A percentile compares a stretch with the other conserved stretches of the same genome.
These are phyloP conservation scores for Ia io DNA, from an alignment of 2,113 vertebrate species.

Conservation along the genomic window DNA sequence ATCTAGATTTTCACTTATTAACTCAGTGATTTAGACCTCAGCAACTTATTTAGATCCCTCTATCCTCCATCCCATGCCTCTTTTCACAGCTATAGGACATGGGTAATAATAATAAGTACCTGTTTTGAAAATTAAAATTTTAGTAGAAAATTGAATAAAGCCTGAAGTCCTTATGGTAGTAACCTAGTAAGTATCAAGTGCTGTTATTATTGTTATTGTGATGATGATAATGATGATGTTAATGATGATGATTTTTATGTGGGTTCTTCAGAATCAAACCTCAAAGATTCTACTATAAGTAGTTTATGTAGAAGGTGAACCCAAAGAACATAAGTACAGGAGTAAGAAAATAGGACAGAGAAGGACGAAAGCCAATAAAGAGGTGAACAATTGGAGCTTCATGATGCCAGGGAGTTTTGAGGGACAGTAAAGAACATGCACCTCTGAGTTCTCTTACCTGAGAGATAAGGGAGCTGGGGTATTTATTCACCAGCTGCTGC, in stretches of 20 bases:
- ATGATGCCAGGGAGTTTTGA: neutral
- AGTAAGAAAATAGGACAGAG: neutral
- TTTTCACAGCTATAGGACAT: neutral
- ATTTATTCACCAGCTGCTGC: neutral
- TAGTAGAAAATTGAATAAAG: neutral
- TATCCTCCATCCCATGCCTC: neutral
- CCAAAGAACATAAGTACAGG: neutral
- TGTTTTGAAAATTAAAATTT: slow-evolving; percentile 1
- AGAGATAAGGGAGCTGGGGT: neutral
- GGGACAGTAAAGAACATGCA: neutral
- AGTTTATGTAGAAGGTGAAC: neutral
- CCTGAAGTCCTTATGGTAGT: neutral
- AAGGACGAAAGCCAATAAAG: neutral
- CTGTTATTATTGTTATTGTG: neutral
- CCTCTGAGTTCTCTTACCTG: neutral
- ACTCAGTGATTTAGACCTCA: neutral
- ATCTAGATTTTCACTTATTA: neutral
- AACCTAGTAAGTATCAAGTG: neutral
- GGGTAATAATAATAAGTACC: neutral
- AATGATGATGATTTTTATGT: neutral
- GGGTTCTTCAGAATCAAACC: neutral
- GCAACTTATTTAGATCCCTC: neutral
- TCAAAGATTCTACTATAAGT: neutral
- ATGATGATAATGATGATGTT: neutral
- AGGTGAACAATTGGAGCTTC: neutral